A percentile compares a stretch with the other conserved stretches of the same genome.
Conservation (phyloP, 2,113 vertebrate species). For the Murina feae region DNA sequence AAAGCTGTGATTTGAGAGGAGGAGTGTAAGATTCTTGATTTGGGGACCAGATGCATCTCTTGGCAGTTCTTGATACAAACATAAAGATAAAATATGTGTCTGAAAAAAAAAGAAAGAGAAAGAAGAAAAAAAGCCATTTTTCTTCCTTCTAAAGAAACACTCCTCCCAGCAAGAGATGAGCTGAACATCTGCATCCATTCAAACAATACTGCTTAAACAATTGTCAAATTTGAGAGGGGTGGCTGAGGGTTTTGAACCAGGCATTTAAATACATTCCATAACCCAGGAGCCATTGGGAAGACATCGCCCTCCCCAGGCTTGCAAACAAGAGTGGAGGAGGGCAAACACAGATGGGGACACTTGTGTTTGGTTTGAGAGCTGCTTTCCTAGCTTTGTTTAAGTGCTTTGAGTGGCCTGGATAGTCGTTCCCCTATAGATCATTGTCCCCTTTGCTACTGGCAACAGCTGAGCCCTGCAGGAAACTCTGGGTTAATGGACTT, state of each 20-base stretch:
- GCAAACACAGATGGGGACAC: conserved; percentile 45
- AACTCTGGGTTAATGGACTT: conserved; percentile 25
- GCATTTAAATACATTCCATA: conserved; percentile 61
- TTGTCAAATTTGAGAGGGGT: conserved; percentile 71
- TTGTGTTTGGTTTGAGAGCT: conserved; percentile 34
- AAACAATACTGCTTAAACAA: conserved; percentile 70
- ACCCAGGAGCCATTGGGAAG: conserved; percentile 52
- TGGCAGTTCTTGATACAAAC: conserved; percentile 73
- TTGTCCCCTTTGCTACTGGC: neutral
- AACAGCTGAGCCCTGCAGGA: neutral
- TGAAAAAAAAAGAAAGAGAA: conserved; percentile 27
- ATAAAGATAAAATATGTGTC: conserved; percentile 77
- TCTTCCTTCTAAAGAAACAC: conserved; percentile 34
- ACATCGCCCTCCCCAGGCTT: conserved; percentile 16
- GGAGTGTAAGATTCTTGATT: conserved; percentile 75
- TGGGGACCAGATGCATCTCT: conserved; percentile 77
- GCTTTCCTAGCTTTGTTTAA: conserved; percentile 37
- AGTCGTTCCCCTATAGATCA: neutral
- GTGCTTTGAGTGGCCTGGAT: neutral
- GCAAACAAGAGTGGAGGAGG: conserved; percentile 6
- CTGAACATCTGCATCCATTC: conserved; percentile 70
- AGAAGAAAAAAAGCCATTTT: conserved; percentile 39
- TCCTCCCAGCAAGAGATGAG: conserved; percentile 37
- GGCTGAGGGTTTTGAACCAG: conserved; percentile 57
- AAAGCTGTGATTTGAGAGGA: conserved; percentile 67